Conservation (phyloP, 2,797 vertebrate species). For the Periparus ater region DNA sequence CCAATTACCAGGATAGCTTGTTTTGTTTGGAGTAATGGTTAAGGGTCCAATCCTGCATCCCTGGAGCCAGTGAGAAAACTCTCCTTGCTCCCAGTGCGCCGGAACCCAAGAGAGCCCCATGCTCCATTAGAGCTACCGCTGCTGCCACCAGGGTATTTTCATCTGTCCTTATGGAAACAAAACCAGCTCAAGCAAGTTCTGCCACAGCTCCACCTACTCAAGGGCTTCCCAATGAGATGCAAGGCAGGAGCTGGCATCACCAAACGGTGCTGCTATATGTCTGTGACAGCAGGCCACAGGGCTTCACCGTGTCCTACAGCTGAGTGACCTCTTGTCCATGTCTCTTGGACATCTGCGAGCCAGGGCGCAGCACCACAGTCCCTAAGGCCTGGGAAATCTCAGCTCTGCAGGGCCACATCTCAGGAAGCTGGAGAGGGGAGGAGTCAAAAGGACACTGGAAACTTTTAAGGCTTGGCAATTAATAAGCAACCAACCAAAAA, state of each 20-base stretch:
- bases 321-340: not conserved
- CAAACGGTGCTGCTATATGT: not conserved
- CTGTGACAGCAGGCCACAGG: not conserved
- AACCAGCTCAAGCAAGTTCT: constrained; percentile 7
- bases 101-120: not conserved
- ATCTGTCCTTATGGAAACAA: not conserved
- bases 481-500: not conserved
- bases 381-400: not conserved
- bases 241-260: not conserved
- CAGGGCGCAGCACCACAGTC: not conserved
- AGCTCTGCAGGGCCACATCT: not conserved
- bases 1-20: constrained; percentile 48
- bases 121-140: not conserved
- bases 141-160: not conserved
- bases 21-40: constrained; percentile 47
- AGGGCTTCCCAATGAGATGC: constrained; percentile 9
- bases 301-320: not conserved
- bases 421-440: not conserved
- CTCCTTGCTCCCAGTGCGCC: not conserved
- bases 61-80: not conserved
- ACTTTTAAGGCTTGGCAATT: not conserved
- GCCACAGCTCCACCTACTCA: not conserved
- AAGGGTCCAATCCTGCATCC: constrained; percentile 2
- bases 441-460: not conserved
- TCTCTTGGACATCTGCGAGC: not conserved